These are phyloP conservation scores for Saimiri boliviensis DNA, from an alignment of 2,113 vertebrate species.

Conservation along the genomic window DNA sequence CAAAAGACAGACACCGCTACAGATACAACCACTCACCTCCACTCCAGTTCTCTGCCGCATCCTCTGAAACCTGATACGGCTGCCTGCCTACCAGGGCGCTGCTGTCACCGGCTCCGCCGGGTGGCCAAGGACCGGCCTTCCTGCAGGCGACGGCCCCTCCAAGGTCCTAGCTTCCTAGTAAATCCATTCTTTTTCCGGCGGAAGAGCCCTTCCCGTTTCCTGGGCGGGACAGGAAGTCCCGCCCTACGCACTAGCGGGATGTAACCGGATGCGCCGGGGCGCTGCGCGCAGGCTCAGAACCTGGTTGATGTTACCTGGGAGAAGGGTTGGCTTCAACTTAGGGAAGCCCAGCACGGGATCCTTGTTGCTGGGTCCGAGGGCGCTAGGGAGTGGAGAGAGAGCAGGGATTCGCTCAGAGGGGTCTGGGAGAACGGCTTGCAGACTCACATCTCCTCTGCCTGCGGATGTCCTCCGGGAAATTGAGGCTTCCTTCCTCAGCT, in stretches of 20 bases:
- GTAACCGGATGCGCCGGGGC: rapidly evolving
- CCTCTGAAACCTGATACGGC: background rate
- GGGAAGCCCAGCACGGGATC: rapidly evolving
- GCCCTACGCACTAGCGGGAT: background rate
- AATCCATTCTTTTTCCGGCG: rapidly evolving
- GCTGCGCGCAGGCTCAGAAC: rapidly evolving
- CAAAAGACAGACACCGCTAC: background rate
- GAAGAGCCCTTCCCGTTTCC: background rate
- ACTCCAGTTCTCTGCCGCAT: background rate
- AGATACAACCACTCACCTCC: background rate
- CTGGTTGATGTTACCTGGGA: rapidly evolving
- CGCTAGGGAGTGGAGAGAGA: no score
- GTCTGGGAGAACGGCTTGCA: background rate
- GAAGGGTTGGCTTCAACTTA: rapidly evolving
- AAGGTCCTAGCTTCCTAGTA: rapidly evolving
- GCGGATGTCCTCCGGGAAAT: no score
- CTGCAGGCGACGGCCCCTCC: rapidly evolving
- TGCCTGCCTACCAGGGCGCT: background rate
- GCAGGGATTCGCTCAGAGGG: background rate
- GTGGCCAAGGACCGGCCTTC: background rate
- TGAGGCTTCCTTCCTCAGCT: background rate
- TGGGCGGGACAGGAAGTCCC: background rate
- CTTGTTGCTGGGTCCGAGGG: no score
- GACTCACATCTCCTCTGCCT: background rate
- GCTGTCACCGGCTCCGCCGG: background rate